Percentiles rank a stretch among this genome's conserved stretches.
Conservation (phyloP, 2,113 vertebrate species). For the Catharus fuscescens region DNA sequence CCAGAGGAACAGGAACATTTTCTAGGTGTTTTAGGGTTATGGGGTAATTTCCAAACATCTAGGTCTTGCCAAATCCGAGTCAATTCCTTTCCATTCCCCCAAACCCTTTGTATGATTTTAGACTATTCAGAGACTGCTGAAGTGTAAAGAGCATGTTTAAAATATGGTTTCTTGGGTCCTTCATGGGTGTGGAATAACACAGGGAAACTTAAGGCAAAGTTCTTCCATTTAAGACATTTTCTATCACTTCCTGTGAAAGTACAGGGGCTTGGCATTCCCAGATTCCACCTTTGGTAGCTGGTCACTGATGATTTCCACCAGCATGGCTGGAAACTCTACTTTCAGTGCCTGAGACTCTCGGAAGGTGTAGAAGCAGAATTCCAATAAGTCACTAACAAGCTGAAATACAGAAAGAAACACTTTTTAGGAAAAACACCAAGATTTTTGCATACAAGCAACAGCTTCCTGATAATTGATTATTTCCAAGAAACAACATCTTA, state of each 20-base stretch:
- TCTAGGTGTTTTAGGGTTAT: conserved; percentile 79
- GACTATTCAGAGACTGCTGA: conserved; percentile 68
- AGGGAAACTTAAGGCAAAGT: conserved; percentile 87
- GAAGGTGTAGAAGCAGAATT: conserved; percentile 99
- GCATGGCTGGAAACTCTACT: conserved; percentile 98
- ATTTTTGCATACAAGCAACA: not conserved
- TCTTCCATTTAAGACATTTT: conserved; percentile 72
- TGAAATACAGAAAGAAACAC: conserved; percentile 74
- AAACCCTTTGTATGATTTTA: conserved; percentile 66
- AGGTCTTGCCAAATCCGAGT: conserved; percentile 60
- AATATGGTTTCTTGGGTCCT: conserved; percentile 76
- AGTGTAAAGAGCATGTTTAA: conserved; percentile 69
- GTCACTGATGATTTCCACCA: conserved; percentile 99
- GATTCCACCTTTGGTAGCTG: conserved; percentile 99
- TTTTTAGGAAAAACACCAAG: not conserved
- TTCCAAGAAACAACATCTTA: not conserved
- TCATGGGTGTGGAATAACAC: conserved; percentile 76
- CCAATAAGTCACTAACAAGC: conserved; percentile 93
- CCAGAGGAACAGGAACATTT: conserved; percentile 88
- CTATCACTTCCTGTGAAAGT: conserved; percentile 98
- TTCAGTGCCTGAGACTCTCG: conserved; percentile 98
- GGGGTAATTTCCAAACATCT: conserved; percentile 64
- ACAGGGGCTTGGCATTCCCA: conserved; percentile 94
- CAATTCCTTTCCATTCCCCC: conserved; percentile 67
- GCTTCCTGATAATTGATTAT: not conserved